These are phyloP conservation scores for Lampropteryx suffumata DNA, from an alignment of 2,888 invertebrate genomes.

Conservation along the genomic window DNA sequence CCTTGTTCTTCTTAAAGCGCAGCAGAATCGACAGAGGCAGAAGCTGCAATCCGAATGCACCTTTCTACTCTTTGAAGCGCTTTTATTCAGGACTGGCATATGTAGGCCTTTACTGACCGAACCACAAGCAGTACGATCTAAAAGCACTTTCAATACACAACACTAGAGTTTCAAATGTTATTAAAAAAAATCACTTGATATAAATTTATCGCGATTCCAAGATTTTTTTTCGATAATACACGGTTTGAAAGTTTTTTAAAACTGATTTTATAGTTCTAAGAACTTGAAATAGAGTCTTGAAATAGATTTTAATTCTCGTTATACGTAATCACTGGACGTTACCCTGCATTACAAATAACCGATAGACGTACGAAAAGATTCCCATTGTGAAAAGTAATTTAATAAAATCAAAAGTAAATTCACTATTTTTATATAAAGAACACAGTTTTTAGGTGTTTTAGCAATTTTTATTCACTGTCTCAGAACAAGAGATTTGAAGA, in stretches of 20 bases:
- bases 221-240: too few species aligned
- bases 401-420: neutral
- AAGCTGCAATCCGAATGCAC: conserved; percentile 64
- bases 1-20: conserved; percentile 60
- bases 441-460: too few species aligned
- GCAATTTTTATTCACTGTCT: too few species aligned
- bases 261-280: too few species aligned
- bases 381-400: conserved; percentile 59
- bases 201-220: too few species aligned
- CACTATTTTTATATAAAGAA: neutral
- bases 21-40: conserved; percentile 67
- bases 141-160: too few species aligned
- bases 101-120: conserved; percentile 61
- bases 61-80: conserved; percentile 62
- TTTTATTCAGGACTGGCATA: conserved; percentile 68
- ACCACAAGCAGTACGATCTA: neutral
- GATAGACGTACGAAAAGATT: conserved; percentile 72
- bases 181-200: too few species aligned
- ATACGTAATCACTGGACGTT: conserved; percentile 49
- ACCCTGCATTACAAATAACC: conserved; percentile 68
- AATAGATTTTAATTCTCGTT: too few species aligned
- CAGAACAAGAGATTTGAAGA: too few species aligned
- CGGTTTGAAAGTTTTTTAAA: too few species aligned
- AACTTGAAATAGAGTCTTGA: too few species aligned
- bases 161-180: too few species aligned